Evolutionary conservation across 2,888 invertebrate genomes (phyloP).

Genomic region (Synanthedon myopaeformis): DNA sequence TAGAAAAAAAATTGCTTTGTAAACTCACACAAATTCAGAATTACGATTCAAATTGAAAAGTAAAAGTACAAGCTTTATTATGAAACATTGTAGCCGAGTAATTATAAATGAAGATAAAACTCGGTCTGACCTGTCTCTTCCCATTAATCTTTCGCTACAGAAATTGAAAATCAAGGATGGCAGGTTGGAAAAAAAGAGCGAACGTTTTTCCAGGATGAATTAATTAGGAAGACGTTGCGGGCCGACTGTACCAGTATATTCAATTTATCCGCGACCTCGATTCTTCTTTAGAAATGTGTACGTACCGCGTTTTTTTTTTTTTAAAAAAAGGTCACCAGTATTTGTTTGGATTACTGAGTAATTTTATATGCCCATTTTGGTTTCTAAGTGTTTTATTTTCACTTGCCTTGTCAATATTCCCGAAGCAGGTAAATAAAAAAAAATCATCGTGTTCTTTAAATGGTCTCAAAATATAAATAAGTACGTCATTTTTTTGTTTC

Average conservation of each 20-base stretch:
- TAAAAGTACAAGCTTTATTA: slow-evolving; percentile 3
- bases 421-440: no score
- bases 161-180: slow-evolving; percentile 50
- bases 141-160: slow-evolving; percentile 45
- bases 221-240: slow-evolving; percentile 34
- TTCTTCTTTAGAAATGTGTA: slow-evolving; percentile 1
- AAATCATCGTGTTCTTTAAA: no score
- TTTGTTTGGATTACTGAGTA: no score
- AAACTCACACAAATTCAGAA: no score
- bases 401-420: no score
- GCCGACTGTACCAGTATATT: slow-evolving; percentile 18
- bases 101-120: slow-evolving; percentile 35
- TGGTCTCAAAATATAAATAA: no score
- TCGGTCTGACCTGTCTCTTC: slow-evolving; percentile 26
- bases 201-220: slow-evolving; percentile 36
- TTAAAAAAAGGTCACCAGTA: no score
- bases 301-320: no score
- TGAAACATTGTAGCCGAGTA: slow-evolving; percentile 21
- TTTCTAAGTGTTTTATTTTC: no score
- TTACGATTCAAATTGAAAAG: no score
- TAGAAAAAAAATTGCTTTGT: slow-evolving; percentile 15
- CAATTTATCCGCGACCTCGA: slow-evolving; percentile 23
- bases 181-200: slow-evolving; percentile 31
- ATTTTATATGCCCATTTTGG: no score
- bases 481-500: no score